Percentiles rank a stretch among this genome's conserved stretches.
Evolutionary conservation across 2,113 vertebrate species (phyloP).

Genomic region (Mormyrus lacerda): DNA sequence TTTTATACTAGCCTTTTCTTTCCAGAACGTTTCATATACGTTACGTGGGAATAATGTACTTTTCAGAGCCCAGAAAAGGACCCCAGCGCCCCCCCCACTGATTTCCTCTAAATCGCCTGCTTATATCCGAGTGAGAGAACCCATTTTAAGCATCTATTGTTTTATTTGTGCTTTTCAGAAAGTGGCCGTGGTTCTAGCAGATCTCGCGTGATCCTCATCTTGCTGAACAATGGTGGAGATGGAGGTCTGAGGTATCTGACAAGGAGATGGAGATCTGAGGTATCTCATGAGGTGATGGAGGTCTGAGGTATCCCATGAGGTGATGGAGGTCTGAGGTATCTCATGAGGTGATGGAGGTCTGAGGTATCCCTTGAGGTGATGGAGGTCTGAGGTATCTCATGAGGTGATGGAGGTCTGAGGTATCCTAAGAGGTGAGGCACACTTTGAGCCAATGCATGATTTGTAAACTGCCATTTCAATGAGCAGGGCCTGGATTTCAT

Average conservation of each 20-base stretch:
- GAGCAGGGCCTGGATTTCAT: background rate
- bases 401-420: background rate
- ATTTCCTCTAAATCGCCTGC: conserved; percentile 33
- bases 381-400: background rate
- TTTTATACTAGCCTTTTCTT: conserved; percentile 42
- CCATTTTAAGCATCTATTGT: conserved; percentile 12
- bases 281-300: too few species aligned
- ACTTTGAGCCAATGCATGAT: background rate
- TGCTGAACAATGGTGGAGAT: background rate
- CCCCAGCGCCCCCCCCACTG: conserved; percentile 24
- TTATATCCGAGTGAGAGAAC: conserved; percentile 19
- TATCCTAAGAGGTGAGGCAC: too few species aligned
- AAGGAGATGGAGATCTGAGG: background rate
- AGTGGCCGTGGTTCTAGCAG: background rate
- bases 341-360: too few species aligned
- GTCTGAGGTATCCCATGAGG: too few species aligned
- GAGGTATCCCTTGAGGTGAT: too few species aligned
- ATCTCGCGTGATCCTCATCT: background rate
- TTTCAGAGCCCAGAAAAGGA: conserved; percentile 33
- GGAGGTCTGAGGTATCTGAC: background rate
- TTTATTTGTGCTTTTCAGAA: background rate
- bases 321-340: background rate
- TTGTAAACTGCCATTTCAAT: background rate
- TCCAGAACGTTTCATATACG: conserved; percentile 30
- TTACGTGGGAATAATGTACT: conserved; percentile 43